phyloP scores from a whole-genome alignment of 1,140 invertebrate genomes.

The Heliconius melpomene region DNA sequence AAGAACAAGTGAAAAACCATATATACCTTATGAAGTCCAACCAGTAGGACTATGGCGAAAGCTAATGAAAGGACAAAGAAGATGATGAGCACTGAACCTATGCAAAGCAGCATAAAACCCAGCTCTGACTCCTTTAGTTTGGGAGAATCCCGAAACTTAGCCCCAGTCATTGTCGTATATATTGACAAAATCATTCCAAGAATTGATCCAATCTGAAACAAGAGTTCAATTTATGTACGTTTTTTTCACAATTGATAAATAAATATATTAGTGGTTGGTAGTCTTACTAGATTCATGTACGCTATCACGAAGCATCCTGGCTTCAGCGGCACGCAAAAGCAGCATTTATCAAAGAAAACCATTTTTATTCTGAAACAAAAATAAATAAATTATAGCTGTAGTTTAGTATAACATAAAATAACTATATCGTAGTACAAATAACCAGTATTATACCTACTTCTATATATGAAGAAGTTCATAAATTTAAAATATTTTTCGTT shows the following conservation, averaged over 20 bases:
- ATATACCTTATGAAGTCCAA: conserved; percentile 16
- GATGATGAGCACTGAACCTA: neutral
- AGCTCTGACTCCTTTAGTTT: neutral
- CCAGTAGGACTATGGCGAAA: neutral
- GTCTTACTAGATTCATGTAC: conserved; percentile 3
- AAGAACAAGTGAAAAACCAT: neutral
- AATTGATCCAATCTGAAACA: neutral
- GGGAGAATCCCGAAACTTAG: neutral
- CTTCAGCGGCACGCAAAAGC: conserved; percentile 5
- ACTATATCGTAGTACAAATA: too few relatives aligned
- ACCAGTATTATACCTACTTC: too few relatives aligned
- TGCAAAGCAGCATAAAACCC: neutral
- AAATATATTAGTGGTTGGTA: neutral
- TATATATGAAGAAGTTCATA: too few relatives aligned
- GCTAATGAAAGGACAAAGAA: neutral
- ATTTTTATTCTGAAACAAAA: too few relatives aligned
- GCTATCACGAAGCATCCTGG: conserved; percentile 6
- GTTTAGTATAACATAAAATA: too few relatives aligned
- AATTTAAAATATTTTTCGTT: too few relatives aligned
- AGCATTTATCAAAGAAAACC: neutral
- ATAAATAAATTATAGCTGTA: too few relatives aligned
- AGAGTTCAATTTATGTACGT: neutral
- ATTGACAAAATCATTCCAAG: neutral
- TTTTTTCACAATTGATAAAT: neutral
- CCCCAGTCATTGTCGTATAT: neutral